Evolutionary conservation across 2,113 vertebrate genomes (phyloP).

Genomic region (Crotalus helleri): DNA sequence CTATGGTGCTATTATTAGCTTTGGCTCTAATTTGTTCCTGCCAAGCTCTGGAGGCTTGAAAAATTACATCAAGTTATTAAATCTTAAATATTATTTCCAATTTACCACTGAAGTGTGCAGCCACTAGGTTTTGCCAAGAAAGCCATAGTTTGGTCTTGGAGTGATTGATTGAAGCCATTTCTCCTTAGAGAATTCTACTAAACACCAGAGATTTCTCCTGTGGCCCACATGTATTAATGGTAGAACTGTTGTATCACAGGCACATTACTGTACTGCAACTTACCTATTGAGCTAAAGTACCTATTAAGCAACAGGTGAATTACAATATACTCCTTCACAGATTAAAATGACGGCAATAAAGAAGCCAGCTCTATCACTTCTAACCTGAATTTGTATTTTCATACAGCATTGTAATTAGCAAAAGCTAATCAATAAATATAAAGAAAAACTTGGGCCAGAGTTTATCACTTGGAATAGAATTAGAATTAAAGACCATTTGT

Average conservation of each 20-base stretch:
- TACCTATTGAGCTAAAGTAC: neutral
- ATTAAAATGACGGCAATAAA: neutral
- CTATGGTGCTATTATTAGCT: neutral
- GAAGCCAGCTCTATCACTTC: neutral
- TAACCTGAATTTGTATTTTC: neutral
- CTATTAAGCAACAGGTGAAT: neutral
- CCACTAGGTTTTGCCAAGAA: neutral
- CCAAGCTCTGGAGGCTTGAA: neutral
- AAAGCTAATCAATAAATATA: neutral
- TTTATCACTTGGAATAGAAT: neutral
- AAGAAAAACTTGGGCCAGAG: neutral
- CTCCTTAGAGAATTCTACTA: neutral
- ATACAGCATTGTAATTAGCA: neutral
- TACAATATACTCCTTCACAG: neutral
- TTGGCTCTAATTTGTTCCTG: neutral
- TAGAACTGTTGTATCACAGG: neutral
- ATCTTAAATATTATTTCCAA: neutral
- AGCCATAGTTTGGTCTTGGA: neutral
- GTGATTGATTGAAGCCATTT: neutral
- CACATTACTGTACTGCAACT: neutral
- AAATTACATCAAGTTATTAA: neutral
- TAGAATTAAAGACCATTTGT: neutral
- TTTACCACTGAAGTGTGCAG: neutral
- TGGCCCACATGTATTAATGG: neutral
- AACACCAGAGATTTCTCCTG: neutral